phyloP scores from a whole-genome alignment of 1,140 invertebrate species.

The Episyrphus balteatus region DNA sequence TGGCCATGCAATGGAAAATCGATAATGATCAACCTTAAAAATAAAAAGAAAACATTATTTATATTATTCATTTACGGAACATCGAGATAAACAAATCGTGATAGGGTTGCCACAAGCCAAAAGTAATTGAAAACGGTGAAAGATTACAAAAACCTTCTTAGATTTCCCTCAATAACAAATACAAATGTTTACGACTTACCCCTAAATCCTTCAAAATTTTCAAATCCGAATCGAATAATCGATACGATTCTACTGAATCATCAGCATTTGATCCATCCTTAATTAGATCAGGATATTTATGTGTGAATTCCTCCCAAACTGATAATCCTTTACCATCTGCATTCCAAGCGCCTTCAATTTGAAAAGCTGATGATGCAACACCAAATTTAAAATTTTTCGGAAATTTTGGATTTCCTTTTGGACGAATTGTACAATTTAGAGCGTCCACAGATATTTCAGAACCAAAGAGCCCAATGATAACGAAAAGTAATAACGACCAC shows the following conservation, averaged over 20 bases:
- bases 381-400: constrained; percentile 46
- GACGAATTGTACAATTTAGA: too few species aligned
- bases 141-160: too few species aligned
- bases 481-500: too few species aligned
- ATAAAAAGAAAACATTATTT: too few species aligned
- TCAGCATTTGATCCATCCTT: constrained; percentile 37
- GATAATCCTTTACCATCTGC: constrained; percentile 44
- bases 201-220: constrained; percentile 35
- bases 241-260: constrained; percentile 43
- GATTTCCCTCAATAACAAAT: too few species aligned
- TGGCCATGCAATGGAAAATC: constrained; percentile 45
- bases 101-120: too few species aligned
- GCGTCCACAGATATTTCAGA: too few species aligned
- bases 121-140: too few species aligned
- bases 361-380: constrained; percentile 42
- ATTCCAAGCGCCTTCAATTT: constrained; percentile 52
- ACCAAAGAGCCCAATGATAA: too few species aligned
- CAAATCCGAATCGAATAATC: constrained; percentile 42
- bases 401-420: constrained; percentile 22
- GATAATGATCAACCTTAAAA: constrained; percentile 26
- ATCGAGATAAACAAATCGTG: too few species aligned
- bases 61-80: too few species aligned
- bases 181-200: constrained; percentile 4
- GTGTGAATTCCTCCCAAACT: constrained; percentile 43
- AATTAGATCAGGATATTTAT: constrained; percentile 38